Base-by-base conservation (phyloP, 2,888 invertebrate species). In the Auanema freiburgensis region DNA sequence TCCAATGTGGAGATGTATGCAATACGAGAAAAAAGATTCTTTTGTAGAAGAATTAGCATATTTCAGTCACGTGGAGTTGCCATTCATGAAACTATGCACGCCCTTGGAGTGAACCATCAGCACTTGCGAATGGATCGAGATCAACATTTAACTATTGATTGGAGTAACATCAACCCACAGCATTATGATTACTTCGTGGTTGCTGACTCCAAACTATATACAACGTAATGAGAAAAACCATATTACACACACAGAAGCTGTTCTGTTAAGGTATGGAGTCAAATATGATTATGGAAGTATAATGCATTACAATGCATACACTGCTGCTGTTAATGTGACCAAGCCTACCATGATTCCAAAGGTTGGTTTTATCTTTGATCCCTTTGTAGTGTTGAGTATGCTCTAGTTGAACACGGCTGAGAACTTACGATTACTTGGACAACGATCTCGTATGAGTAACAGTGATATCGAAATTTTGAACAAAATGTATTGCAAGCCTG, bases 121-220 rank as follows among this genome's bases (percentile, higher is more conserved):
- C 81, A 81, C 59, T 65, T 82, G 16, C 67, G 81, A 54, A 72
- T 72, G 59, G 81, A 81, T 55, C 57, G 81, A 40, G 81, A 81
- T 55, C 50, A 57, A 40, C 25, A 57, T 41, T 57, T 65, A 46
- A 53, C 71, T 59, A 65, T 79, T 14, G 78, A 81, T 50, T 81
- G 81, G 81, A 76, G 76, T 57, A 81, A 81, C 57, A 77, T 81
- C 33, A 79, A 81, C 65, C 81, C 81, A 0, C 80, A 80, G 54
- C 75, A 78, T 46, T 80, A 80, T 53, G 81, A 81, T 59, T 74
- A 77, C n/a, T 81, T 81, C 59, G 79, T 79, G 0, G 75, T 80
- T 12, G 68, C 74, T 1, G 81, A 81, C 59, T 71, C 78, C 1
- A 81, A 77, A 53, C 63, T 72, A 33, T 81, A 77, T 53, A 76